Conservation (phyloP, 2,797 vertebrate species). For the Lutjanus campechanus region DNA sequence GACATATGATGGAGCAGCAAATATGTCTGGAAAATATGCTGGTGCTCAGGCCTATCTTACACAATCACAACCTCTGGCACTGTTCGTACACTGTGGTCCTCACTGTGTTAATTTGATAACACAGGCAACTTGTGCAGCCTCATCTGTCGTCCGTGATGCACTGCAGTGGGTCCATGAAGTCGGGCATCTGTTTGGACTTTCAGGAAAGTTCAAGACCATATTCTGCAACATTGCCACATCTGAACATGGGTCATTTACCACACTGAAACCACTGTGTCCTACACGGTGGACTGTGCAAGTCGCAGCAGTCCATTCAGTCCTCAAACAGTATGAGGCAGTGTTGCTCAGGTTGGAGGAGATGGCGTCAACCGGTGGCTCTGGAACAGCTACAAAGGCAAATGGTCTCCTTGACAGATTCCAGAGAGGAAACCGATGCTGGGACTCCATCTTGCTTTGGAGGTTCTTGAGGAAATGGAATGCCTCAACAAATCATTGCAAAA, state of each 20-base stretch:
- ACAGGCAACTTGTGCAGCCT: constrained; percentile 22
- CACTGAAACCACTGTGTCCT: constrained; percentile 7
- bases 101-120: constrained; percentile 40
- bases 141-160: constrained; percentile 21
- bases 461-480: neutral
- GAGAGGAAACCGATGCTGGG: constrained; percentile 40
- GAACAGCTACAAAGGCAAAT: constrained; percentile 18
- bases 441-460: constrained; percentile 14
- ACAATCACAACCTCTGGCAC: constrained; percentile 18
- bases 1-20: constrained; percentile 5
- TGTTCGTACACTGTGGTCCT: constrained; percentile 38
- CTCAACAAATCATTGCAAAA: constrained; percentile 17
- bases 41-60: constrained; percentile 16
- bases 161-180: constrained; percentile 32
- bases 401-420: constrained; percentile 26
- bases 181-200: no score
- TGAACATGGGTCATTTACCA: neutral
- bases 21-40: constrained; percentile 27
- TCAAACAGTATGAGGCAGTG: constrained; percentile 26
- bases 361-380: neutral
- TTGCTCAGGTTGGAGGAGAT: constrained; percentile 38
- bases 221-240: neutral
- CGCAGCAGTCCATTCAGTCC: constrained; percentile 17
- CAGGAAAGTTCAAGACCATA: no score
- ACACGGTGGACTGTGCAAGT: constrained; percentile 26